phyloP scores from a whole-genome alignment of 2,797 vertebrate genomes.

The Microtus californicus region DNA sequence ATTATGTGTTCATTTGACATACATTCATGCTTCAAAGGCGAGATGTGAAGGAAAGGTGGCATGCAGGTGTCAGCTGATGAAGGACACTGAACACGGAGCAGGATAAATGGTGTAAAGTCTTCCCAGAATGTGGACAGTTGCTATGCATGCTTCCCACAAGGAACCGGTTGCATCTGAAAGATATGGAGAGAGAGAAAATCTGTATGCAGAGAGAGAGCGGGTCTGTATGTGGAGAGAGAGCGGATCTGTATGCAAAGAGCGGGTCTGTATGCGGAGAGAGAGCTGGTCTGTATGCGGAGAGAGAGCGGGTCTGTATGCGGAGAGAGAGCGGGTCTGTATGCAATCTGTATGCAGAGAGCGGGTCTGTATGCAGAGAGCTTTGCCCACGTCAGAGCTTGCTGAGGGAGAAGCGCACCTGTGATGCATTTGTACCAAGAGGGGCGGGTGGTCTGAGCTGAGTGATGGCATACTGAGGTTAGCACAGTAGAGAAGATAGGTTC shows the following conservation, averaged over 20 bases:
- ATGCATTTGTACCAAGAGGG: not conserved
- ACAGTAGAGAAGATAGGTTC: not conserved
- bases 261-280: too few species aligned
- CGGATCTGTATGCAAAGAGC: too few species aligned
- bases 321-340: not conserved
- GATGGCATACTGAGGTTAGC: not conserved
- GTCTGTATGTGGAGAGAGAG: too few species aligned
- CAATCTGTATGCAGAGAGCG: too few species aligned
- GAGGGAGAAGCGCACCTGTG: conserved; percentile 30
- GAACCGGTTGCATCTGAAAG: not conserved
- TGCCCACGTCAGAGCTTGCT: not conserved
- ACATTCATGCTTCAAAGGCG: not conserved
- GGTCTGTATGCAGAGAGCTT: too few species aligned
- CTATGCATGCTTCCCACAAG: not conserved
- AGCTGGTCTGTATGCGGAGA: not conserved
- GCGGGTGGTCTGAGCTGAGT: not conserved
- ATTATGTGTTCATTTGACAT: not conserved
- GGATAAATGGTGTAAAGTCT: not conserved
- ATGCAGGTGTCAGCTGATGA: not conserved
- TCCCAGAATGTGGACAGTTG: not conserved
- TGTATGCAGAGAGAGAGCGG: too few species aligned
- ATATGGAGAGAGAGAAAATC: not conserved
- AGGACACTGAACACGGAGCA: not conserved
- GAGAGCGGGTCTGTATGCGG: not conserved
- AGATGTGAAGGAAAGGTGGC: not conserved